Evolutionary conservation across 2,113 vertebrate species (phyloP).

Genomic region (Dolichallabes microphthalmus): DNA sequence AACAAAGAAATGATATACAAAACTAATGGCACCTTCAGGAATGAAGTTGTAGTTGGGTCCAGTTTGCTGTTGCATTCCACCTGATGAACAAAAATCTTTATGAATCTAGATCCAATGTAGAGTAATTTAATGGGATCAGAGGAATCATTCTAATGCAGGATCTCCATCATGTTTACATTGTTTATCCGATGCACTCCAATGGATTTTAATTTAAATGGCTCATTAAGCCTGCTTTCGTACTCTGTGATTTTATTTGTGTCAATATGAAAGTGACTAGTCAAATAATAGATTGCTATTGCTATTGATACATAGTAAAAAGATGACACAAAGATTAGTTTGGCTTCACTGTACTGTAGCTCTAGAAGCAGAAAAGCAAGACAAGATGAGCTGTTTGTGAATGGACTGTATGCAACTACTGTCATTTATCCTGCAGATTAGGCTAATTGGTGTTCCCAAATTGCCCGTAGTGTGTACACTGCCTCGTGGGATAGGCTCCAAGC

Average conservation of each 20-base stretch:
- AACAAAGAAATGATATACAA: background rate
- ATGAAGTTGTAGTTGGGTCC: slow-evolving; percentile 83
- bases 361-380: background rate
- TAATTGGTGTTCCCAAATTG: too few species aligned
- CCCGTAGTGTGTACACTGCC: too few species aligned
- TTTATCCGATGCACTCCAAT: background rate
- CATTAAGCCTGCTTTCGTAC: too few species aligned
- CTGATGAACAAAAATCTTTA: slow-evolving; percentile 58
- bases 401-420: background rate
- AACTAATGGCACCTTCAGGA: slow-evolving; percentile 72
- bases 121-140: too few species aligned
- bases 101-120: background rate
- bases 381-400: background rate
- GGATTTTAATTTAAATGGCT: too few species aligned
- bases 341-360: background rate
- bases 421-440: background rate
- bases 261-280: too few species aligned
- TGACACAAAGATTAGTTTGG: background rate
- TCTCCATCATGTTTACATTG: background rate
- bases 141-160: background rate
- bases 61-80: slow-evolving; percentile 87
- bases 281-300: too few species aligned
- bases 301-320: too few species aligned
- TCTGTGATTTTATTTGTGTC: too few species aligned
- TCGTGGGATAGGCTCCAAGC: too few species aligned